Base-by-base conservation (phyloP, 2,888 invertebrate genomes). In the Dorcus parallelipipedus region DNA sequence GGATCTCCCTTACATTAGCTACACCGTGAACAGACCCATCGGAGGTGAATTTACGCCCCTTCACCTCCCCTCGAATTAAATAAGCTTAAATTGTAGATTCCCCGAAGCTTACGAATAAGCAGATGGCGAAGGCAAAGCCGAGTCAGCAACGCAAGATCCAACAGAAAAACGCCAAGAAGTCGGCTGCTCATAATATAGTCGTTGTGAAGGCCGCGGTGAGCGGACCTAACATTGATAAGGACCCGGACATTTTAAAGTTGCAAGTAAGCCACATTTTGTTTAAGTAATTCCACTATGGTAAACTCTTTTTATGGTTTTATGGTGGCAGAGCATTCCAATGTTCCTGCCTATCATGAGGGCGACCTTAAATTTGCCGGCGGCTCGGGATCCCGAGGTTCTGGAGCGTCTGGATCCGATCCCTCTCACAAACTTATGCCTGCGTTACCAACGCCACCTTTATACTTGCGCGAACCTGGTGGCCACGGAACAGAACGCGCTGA, bases 331-430 rank as follows among this genome's bases (percentile, higher is more conserved):
- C 67, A 95, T 96, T 67, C 95, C 96, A 2, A 91, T 93, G 78
- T 96, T 97, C 76, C 79, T 95, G 54, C 97, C 97, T 0, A 94
- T 97, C 50, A 93, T 97, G 87, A 79, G 95, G 41, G 94, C 93
- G 0, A 91, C 94, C 0, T 78, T 95, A 1, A 93, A 93, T 43
- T 78, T 94, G 53, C 92, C 95, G 0, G 90, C 92, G 0, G 88
- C 90, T 0, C 82, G 93, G 49, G 95, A 96, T 76, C 90, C 93
- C 0, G 94, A 95, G 73, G 88, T 95, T 1, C 79, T 95, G 20
- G 95, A 95, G 78, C 86, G 87, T 61, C 75, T 89, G 7, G 88
- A 89, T 71, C 77, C 78, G 5, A 68, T 73, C 7, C 87, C 90
- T 38, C 74, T 90, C 73, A 84, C 90, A 40, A 86, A 89, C 58